phyloP scores from a whole-genome alignment of 2,888 invertebrate species.

The Brenthis daphne region DNA sequence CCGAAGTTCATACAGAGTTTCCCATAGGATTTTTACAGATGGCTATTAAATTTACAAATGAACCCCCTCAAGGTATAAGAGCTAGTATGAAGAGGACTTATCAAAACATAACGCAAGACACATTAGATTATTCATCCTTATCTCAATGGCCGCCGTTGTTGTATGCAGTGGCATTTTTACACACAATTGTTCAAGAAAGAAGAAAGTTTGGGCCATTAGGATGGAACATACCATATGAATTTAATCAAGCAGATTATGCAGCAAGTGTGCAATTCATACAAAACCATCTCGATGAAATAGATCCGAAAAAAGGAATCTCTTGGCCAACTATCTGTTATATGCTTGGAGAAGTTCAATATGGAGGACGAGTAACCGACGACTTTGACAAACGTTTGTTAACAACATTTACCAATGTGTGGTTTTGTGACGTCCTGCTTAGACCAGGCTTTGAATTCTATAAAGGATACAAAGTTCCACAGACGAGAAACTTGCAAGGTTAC shows the following conservation, averaged over 20 bases:
- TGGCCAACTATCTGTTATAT: slow-evolving; percentile 99
- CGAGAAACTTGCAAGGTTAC: slow-evolving; percentile 89
- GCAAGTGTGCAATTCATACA: slow-evolving; percentile 98
- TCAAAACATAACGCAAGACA: slow-evolving; percentile 93
- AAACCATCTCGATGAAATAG: slow-evolving; percentile 98
- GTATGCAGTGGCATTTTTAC: slow-evolving; percentile 96
- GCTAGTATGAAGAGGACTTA: slow-evolving; percentile 97
- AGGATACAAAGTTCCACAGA: slow-evolving; percentile 95
- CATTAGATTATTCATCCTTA: slow-evolving; percentile 94
- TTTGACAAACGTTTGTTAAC: slow-evolving; percentile 96
- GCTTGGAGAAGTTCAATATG: slow-evolving; percentile 95
- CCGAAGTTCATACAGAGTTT: slow-evolving; percentile 96
- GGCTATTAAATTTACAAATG: slow-evolving; percentile 98
- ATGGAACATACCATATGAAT: slow-evolving; percentile 98
- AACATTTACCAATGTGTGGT: slow-evolving; percentile 97
- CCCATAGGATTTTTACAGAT: slow-evolving; percentile 94
- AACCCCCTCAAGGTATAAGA: slow-evolving; percentile 96
- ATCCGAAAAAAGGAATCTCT: slow-evolving; percentile 97
- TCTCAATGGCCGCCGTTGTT: slow-evolving; percentile 96
- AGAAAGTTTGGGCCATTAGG: slow-evolving; percentile 98
- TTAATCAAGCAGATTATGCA: slow-evolving; percentile 97
- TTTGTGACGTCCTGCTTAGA: slow-evolving; percentile 93
- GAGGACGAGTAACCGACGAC: slow-evolving; percentile 97
- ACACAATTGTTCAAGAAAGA: slow-evolving; percentile 97
- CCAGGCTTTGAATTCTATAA: slow-evolving; percentile 96